Percentiles rank a stretch among this genome's conserved stretches.
Evolutionary conservation across 2,888 invertebrate genomes (phyloP).

Genomic region (Lasioglossum zephyrum): DNA sequence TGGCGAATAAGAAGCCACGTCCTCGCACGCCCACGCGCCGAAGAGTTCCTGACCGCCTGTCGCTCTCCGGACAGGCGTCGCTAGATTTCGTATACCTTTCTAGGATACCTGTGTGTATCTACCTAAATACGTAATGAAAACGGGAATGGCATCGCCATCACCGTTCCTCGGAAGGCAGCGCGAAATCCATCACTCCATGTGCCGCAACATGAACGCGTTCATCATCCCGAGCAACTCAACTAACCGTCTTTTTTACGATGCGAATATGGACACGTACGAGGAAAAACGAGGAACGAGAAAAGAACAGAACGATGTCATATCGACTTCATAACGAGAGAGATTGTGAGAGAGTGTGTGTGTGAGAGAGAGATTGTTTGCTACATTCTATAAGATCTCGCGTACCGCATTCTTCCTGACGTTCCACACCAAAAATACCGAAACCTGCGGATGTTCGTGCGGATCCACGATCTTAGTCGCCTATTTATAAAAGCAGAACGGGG

Average conservation of each 20-base stretch:
- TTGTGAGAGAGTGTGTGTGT: neutral
- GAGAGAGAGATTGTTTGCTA: conserved; percentile 16
- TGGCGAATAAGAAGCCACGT: conserved; percentile 65
- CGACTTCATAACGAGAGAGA: conserved; percentile 14
- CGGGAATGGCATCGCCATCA: conserved; percentile 39
- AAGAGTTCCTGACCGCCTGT: conserved; percentile 79
- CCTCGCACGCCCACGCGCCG: conserved; percentile 76
- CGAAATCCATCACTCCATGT: conserved; percentile 33
- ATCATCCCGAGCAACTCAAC: conserved; percentile 31
- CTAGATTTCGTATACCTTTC: conserved; percentile 72
- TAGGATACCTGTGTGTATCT: conserved; percentile 66
- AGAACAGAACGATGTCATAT: conserved; percentile 27
- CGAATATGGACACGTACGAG: conserved; percentile 3
- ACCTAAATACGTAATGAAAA: conserved; percentile 59
- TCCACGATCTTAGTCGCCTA: neutral
- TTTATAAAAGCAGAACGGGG: neutral
- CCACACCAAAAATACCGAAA: conserved; percentile 5
- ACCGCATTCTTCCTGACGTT: conserved; percentile 1
- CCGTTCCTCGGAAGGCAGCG: conserved; percentile 39
- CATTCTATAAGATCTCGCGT: conserved; percentile 28
- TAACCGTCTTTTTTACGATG: conserved; percentile 46
- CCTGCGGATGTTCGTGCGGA: neutral
- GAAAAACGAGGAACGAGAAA: neutral
- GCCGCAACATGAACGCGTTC: conserved; percentile 36
- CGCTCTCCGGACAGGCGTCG: conserved; percentile 74